A percentile compares a stretch with the other conserved stretches of the same genome.
These are phyloP conservation scores for Temnothorax longispinosus DNA, from an alignment of 1,140 invertebrate species.

Conservation along the genomic window DNA sequence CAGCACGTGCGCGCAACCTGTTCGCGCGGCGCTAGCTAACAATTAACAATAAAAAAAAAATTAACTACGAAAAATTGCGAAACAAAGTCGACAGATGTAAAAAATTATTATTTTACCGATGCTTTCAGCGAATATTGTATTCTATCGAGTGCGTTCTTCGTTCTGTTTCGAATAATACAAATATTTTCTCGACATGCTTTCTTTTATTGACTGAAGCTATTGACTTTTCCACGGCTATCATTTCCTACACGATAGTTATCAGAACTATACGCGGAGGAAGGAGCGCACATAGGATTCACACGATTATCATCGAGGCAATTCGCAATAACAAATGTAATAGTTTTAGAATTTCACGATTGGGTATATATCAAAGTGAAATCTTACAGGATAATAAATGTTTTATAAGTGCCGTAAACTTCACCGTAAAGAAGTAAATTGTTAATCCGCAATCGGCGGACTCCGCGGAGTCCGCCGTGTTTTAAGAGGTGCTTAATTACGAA, in stretches of 20 bases:
- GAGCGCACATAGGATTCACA: neutral
- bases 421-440: constrained; percentile 20
- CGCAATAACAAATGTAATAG: neutral
- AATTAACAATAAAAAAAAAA: neutral
- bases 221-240: neutral
- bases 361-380: neutral
- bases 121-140: neutral
- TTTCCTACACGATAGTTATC: neutral
- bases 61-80: neutral
- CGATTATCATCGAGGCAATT: neutral
- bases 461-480: neutral
- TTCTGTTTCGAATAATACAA: neutral
- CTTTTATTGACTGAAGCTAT: neutral
- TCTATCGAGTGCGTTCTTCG: neutral
- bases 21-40: neutral
- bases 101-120: neutral
- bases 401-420: neutral
- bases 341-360: neutral
- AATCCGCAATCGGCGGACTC: constrained; percentile 21
- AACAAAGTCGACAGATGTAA: neutral
- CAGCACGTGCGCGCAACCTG: constrained; percentile 26
- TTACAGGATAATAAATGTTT: neutral
- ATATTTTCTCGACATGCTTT: neutral
- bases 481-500: constrained; percentile 31
- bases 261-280: neutral